Base-by-base conservation (phyloP, 2,797 vertebrate species). In the Lerista edwardsae region DNA sequence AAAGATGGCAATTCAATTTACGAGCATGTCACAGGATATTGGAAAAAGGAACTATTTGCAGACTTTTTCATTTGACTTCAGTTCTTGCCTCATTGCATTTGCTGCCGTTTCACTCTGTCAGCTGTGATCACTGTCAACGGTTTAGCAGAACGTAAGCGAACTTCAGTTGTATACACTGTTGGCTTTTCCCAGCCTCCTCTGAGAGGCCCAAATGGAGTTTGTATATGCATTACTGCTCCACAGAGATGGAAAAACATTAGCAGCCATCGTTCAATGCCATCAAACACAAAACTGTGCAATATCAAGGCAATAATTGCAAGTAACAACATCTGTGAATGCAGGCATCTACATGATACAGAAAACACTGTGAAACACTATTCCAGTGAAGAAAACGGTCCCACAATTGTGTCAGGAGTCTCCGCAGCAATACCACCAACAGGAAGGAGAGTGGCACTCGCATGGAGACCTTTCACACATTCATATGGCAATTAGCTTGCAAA, bases 101-200 rank as follows among this genome's bases (percentile, higher is more conserved):
- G 0, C 36, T 80, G 55, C 47, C 80, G 57, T 91, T 69, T 79
- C 2, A 1, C 84, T 86, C 76, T 41, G n/a, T 68, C 61, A 36
- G 67, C 86, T 89, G 62, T 82, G 74, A 92, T 90, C 59, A 29
- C 36, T 86, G 36, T 65, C 84, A 78, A 21, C 3, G 34, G 23
- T 44, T 86, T 68, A 84, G 67, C 2, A 1, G 10, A 39, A 47
- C 29, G 29, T 65, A 80, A 75, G 62, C 67, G 51, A 85, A 74
- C 73, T 44, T 57, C 23, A 25, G 81, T 86, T 79, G 65, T 84
- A 86, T 25, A 36, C 82, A 83, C 65, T 87, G 41, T 29, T 83
- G 29, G 44, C 79, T 86, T 81, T n/a, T 71, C 78, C 34, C 64
- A 90, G 6, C 47, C 90, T 90, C 79, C 62, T 90, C 57, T 68